Evolutionary conservation across 2,797 vertebrate species (phyloP), one percentile per base, ranked within the genome.

Genomic region (Eleutherodactylus coqui): DNA sequence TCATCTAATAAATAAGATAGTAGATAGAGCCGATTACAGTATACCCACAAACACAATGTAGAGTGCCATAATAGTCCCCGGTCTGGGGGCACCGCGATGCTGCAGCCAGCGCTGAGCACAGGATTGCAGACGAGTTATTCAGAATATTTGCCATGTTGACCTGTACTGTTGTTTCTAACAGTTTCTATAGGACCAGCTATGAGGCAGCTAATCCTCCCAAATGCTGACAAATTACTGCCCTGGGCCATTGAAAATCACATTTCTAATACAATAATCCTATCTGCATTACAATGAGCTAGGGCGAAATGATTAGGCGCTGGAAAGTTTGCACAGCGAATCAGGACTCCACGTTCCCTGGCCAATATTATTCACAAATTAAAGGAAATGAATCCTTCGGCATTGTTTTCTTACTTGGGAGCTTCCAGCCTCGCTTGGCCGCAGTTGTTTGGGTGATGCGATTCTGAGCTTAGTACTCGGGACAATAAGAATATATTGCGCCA

Each of bases 201-300:
- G 91, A 93, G 69, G 90, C 89, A 89, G 89, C 89, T 93, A 92
- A 92, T 93, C 92, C 89, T 93, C 89, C 89, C 89, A 92, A 93
- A 93, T 86, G 90, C 90, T 93, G 92, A 93, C 91, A 92, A 91
- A 92, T 92, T 91, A 92, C 88, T 85, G 90, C 91, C 88, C 89
- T 87, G 0, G 58, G 92, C 79, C 89, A 90, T 90, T 93, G 93
- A 92, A 93, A 90, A 91, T 91, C 91, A 92, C 91, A 92, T 91
- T 91, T 92, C 92, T 92, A 92, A 93, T 89, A 88, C 90, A 92
- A 91, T 92, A 91, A 92, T 92, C 91, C 91, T 89, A 90, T 92
- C 93, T 91, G 89, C 88, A 92, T 89, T 91, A 91, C 88, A 89
- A 67, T 87, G 92, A 90, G 62, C 88, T 82, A 70, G 88, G 88